Conservation (phyloP, 2,113 vertebrate species). For the Bufo bufo region DNA sequence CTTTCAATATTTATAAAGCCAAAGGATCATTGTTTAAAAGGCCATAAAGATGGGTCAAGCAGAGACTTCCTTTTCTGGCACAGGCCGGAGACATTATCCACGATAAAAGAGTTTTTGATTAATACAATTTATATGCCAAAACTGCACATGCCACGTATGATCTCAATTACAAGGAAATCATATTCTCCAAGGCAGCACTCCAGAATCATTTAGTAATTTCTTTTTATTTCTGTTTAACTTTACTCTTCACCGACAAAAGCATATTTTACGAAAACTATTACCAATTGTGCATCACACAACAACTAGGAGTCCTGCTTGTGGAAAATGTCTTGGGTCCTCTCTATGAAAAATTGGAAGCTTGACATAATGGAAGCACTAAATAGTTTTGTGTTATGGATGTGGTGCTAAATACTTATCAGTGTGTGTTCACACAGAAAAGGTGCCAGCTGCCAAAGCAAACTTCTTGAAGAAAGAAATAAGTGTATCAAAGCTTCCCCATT, state of each 20-base stretch:
- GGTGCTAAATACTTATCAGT: conserved; percentile 66
- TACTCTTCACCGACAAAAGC: conserved; percentile 78
- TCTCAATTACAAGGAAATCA: conserved; percentile 88
- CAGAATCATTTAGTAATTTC: conserved; percentile 76
- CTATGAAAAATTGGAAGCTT: conserved; percentile 63
- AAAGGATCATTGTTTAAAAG: conserved; percentile 79
- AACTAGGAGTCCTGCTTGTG: conserved; percentile 58
- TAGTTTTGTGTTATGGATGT: conserved; percentile 68
- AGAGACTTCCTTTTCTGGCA: conserved; percentile 71
- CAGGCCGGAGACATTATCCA: conserved; percentile 75
- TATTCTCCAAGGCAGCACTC: conserved; percentile 80
- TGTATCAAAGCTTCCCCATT: conserved; percentile 75
- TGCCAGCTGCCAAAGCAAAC: conserved; percentile 71
- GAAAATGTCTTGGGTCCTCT: background rate
- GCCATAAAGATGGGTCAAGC: conserved; percentile 70
- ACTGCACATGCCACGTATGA: conserved; percentile 83
- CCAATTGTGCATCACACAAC: conserved; percentile 67
- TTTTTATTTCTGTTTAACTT: conserved; percentile 79
- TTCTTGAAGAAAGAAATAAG: conserved; percentile 72
- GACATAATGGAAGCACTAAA: conserved; percentile 69
- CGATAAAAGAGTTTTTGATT: conserved; percentile 85
- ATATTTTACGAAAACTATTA: conserved; percentile 65
- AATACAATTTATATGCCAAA: conserved; percentile 81
- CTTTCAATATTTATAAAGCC: conserved; percentile 77
- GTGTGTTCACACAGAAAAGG: conserved; percentile 66